Conservation (phyloP, 2,113 vertebrate genomes). For the Alosa alosa region DNA sequence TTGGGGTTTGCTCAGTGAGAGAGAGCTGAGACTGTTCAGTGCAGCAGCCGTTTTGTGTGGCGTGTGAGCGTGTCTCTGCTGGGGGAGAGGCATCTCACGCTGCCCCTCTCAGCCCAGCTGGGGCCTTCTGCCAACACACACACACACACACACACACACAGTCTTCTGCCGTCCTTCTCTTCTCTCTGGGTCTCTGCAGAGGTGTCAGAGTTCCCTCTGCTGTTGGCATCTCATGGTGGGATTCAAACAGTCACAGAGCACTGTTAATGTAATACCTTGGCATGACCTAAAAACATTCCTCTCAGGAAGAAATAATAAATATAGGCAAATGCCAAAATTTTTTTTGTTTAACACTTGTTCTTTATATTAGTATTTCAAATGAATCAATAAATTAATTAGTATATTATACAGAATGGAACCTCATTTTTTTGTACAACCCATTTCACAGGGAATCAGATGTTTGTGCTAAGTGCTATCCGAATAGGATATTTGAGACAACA, state of each 20-base stretch:
- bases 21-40: no score
- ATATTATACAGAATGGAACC: neutral
- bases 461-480: neutral
- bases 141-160: neutral
- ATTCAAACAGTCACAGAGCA: neutral
- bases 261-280: neutral
- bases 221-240: neutral
- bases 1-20: no score
- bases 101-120: no score
- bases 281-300: neutral
- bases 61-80: no score
- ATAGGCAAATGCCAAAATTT: no score
- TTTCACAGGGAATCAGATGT: neutral
- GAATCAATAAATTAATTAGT: neutral
- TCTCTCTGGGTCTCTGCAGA: neutral
- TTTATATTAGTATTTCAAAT: neutral
- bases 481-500: neutral
- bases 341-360: neutral
- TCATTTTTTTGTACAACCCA: neutral
- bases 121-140: constrained; percentile 46
- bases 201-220: neutral
- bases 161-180: neutral
- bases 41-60: no score
- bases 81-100: no score
- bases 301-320: neutral